Evolutionary conservation across 2,888 invertebrate species (phyloP).

Genomic region (Rugalucina vietnamica): DNA sequence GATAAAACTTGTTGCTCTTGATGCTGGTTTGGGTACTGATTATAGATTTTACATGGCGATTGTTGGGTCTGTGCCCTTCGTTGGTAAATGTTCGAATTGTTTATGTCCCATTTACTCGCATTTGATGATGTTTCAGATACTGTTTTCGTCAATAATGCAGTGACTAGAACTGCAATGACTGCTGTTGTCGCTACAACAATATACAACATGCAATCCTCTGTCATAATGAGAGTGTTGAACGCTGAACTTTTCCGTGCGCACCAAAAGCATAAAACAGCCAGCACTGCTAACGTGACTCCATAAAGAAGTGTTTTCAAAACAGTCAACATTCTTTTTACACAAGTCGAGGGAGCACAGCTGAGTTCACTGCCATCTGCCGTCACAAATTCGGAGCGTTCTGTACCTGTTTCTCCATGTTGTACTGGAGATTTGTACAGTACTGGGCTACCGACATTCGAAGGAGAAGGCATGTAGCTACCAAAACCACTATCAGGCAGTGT

Average conservation of each 20-base stretch:
- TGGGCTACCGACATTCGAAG: not conserved
- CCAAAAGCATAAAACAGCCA: not conserved
- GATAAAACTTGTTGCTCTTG: too few species aligned
- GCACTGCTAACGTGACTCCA: not conserved
- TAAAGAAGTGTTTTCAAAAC: not conserved
- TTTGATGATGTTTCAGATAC: not conserved
- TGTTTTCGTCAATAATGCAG: not conserved
- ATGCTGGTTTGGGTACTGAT: too few species aligned
- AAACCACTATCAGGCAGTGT: not conserved
- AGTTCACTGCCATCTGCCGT: not conserved
- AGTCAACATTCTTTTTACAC: not conserved
- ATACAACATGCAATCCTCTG: not conserved
- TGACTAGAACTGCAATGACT: not conserved
- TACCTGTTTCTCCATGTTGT: not conserved
- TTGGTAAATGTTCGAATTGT: not conserved
- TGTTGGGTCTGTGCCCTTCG: too few species aligned
- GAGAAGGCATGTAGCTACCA: not conserved
- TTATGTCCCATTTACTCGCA: not conserved
- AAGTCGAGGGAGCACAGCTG: not conserved
- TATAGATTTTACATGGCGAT: too few species aligned
- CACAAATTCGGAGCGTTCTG: not conserved
- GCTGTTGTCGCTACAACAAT: not conserved
- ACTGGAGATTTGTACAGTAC: not conserved
- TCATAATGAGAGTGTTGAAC: not conserved
- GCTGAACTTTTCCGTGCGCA: not conserved